phyloP scores from a whole-genome alignment of 2,113 vertebrate genomes.

The Thinocorus orbignyianus region DNA sequence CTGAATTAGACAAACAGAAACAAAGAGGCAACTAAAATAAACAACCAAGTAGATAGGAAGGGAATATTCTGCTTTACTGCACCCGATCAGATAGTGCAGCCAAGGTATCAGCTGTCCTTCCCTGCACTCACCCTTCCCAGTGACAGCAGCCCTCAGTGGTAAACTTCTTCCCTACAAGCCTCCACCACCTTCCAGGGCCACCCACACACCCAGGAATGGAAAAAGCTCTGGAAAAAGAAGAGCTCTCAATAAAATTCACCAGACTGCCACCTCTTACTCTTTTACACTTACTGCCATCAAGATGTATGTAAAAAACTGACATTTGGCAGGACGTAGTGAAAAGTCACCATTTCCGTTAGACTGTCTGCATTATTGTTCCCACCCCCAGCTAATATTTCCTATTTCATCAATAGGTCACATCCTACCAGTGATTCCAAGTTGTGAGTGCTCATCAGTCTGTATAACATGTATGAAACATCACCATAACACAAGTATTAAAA shows the following conservation, averaged over 20 bases:
- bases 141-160: not conserved
- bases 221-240: not conserved
- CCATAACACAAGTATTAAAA: not conserved
- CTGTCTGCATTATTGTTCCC: not conserved
- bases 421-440: not conserved
- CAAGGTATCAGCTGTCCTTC: not conserved
- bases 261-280: not conserved
- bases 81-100: not conserved
- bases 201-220: not conserved
- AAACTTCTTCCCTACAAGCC: not conserved
- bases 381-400: not conserved
- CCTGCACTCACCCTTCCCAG: not conserved
- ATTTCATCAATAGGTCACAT: constrained; percentile 10
- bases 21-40: not conserved
- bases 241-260: not conserved
- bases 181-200: not conserved
- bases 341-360: not conserved
- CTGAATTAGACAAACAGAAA: not conserved
- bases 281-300: not conserved
- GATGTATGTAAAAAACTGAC: not conserved
- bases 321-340: not conserved
- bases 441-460: not conserved
- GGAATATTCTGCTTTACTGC: not conserved
- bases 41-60: not conserved
- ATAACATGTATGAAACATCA: not conserved